A percentile compares a stretch with the other conserved stretches of the same genome.
These are phyloP conservation scores for Gymnoscelis rufifasciata DNA, from an alignment of 2,888 invertebrate genomes.

Conservation along the genomic window DNA sequence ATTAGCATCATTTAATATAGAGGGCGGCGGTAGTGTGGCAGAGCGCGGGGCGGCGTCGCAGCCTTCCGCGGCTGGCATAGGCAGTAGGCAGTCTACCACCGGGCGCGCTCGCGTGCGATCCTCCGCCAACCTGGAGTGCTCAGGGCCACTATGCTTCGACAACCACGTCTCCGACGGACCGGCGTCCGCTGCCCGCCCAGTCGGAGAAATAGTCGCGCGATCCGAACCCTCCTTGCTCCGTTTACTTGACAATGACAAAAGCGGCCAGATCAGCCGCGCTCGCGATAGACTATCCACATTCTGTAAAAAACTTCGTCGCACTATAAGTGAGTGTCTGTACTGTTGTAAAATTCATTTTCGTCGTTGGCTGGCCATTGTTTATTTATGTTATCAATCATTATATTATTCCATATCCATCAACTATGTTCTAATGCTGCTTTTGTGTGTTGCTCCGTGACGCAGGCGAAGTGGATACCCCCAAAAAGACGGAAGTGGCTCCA, in stretches of 20 bases:
- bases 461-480: slow-evolving; percentile 77
- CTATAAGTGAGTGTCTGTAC: slow-evolving; percentile 68
- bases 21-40: slow-evolving; percentile 41
- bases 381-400: slow-evolving; percentile 31
- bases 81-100: slow-evolving; percentile 59
- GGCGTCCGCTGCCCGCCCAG: slow-evolving; percentile 57
- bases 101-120: slow-evolving; percentile 70
- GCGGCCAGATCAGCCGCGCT: slow-evolving; percentile 66
- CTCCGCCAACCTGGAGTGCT: slow-evolving; percentile 71
- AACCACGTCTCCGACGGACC: slow-evolving; percentile 66
- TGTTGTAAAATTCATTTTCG: not conserved
- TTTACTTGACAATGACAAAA: slow-evolving; percentile 66
- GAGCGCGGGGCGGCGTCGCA: slow-evolving; percentile 34
- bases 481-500: slow-evolving; percentile 72
- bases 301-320: slow-evolving; percentile 74
- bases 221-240: slow-evolving; percentile 68
- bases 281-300: slow-evolving; percentile 69
- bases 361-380: slow-evolving; percentile 17
- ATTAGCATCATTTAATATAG: slow-evolving; percentile 53
- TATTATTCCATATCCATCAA: slow-evolving; percentile 41
- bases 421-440: slow-evolving; percentile 75
- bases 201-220: slow-evolving; percentile 59
- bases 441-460: slow-evolving; percentile 71
- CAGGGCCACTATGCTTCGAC: slow-evolving; percentile 76
- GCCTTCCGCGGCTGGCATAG: slow-evolving; percentile 20